Evolutionary conservation across 2,888 invertebrate genomes (phyloP), one percentile per base, ranked within the genome.

Genomic region (Tridacna crocea): DNA sequence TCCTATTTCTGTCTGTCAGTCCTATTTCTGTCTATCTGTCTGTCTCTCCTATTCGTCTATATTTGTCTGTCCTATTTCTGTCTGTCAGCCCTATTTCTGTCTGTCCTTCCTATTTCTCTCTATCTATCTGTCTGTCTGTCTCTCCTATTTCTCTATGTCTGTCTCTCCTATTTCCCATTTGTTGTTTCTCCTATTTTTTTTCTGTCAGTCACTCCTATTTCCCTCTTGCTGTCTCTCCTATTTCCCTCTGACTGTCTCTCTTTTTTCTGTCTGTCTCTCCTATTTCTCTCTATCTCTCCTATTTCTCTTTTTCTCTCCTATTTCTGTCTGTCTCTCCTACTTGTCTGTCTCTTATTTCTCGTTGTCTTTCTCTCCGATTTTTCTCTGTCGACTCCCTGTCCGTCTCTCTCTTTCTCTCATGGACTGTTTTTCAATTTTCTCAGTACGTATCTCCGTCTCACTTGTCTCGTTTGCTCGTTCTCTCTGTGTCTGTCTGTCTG

Each of bases 261-360:
- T 51, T 15, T 51, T 15, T 51, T 61, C 22, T n/a, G 13, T 61
- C 61, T 61, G 13, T 61, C 61, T 61, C 61, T 61, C 61, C n/a
- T n/a, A n/a, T 22, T n/a, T 61, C 61, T n/a, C n/a, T n/a, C n/a
- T 51, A 10, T 22, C 61, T 61, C 61, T 61, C 61, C n/a, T n/a
- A 51, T 61, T n/a, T 61, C 61, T 61, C 61, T 61, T n/a, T 61
- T n/a, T 61, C 61, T 61, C 61, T n/a, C 61, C n/a, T 22, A n/a
- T 11, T 61, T 61, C 61, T 12, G 13, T 61, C 61, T 61, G n/a
- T 61, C 13, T 61, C 61, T 61, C 12, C 51, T 51, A 15, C 15
- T 15, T 51, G 51, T 51, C 51, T 51, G 51, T 51, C 51, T 51
- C n/a, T n/a, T n/a, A n/a, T n/a, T n/a, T n/a, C n/a, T n/a, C n/a